A percentile compares a stretch with the other conserved stretches of the same genome.
Conservation (phyloP, 53 echinoderm and acorn worm genomes). For the Holothuria leucospilota region DNA sequence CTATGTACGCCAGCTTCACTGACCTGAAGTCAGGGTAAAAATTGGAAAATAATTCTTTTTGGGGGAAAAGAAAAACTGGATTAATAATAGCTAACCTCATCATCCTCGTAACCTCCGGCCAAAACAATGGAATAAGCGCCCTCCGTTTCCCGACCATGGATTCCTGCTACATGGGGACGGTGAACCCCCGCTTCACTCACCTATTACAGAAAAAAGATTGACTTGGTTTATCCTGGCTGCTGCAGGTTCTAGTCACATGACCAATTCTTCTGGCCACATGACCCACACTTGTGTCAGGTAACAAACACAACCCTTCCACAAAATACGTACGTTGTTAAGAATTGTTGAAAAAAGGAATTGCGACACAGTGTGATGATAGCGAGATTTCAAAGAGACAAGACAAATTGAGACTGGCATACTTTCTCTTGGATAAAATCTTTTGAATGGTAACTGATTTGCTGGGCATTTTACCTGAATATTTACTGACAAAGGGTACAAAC, state of each 20-base stretch:
- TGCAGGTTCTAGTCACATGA: too few relatives aligned
- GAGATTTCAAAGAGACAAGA: too few relatives aligned
- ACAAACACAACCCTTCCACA: not conserved
- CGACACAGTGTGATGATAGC: too few relatives aligned
- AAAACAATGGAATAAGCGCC: slow-evolving; percentile 99
- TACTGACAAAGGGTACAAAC: too few relatives aligned
- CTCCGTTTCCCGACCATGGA: slow-evolving; percentile 94
- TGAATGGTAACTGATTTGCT: too few relatives aligned
- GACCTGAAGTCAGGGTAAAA: slow-evolving; percentile 44
- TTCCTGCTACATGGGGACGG: slow-evolving; percentile 98
- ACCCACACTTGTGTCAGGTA: not conserved
- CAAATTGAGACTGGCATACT: too few relatives aligned
- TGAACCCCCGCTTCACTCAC: slow-evolving; percentile 96
- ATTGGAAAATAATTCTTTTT: slow-evolving; percentile 28
- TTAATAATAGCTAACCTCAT: slow-evolving; percentile 72
- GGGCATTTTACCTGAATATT: too few relatives aligned
- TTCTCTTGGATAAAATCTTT: too few relatives aligned
- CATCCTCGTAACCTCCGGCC: slow-evolving; percentile 98
- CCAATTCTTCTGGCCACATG: too few relatives aligned
- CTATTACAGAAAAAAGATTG: slow-evolving; percentile 50
- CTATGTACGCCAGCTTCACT: slow-evolving; percentile 53
- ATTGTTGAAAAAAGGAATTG: too few relatives aligned
- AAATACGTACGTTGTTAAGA: too few relatives aligned
- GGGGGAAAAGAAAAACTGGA: slow-evolving; percentile 32
- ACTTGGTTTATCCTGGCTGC: slow-evolving; percentile 22